Conservation (phyloP, 1,140 invertebrate species). For the Oncopodura yosiiana region DNA sequence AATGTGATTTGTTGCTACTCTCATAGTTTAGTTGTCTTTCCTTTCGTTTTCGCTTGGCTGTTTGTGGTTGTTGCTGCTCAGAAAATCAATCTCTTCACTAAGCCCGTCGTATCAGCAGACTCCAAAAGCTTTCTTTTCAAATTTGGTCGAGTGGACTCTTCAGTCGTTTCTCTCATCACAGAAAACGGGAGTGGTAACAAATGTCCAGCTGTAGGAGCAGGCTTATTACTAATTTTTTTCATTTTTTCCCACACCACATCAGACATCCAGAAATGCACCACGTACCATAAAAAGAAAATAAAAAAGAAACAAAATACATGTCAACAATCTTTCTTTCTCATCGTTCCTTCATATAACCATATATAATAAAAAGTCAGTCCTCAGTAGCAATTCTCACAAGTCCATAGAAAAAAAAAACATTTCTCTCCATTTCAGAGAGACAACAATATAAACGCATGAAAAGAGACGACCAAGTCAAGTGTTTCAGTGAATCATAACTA, state of each 20-base stretch:
- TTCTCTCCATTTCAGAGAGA: background rate
- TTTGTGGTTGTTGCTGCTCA: too few species aligned
- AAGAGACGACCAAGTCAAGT: too few species aligned
- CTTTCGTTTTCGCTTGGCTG: too few species aligned
- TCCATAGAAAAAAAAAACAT: background rate
- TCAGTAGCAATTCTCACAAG: too few species aligned
- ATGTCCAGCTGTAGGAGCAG: conserved; percentile 58
- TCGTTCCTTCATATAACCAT: conserved; percentile 75
- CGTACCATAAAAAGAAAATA: background rate
- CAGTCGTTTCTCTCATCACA: conserved; percentile 48
- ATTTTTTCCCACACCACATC: background rate
- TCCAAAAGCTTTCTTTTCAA: conserved; percentile 64
- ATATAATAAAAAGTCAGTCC: too few species aligned
- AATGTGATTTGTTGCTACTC: too few species aligned
- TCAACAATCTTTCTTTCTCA: conserved; percentile 38
- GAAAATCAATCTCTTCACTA: conserved; percentile 32
- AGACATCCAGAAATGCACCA: background rate
- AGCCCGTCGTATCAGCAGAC: conserved; percentile 42
- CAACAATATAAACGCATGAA: background rate
- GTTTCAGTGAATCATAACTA: too few species aligned
- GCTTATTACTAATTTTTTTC: background rate
- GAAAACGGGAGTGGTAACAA: conserved; percentile 67
- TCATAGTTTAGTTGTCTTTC: too few species aligned
- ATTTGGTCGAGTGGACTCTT: conserved; percentile 59
- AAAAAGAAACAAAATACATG: background rate